Evolutionary conservation across 2,797 vertebrate genomes (phyloP).

Genomic region (Tragelaphus eurycerus): DNA sequence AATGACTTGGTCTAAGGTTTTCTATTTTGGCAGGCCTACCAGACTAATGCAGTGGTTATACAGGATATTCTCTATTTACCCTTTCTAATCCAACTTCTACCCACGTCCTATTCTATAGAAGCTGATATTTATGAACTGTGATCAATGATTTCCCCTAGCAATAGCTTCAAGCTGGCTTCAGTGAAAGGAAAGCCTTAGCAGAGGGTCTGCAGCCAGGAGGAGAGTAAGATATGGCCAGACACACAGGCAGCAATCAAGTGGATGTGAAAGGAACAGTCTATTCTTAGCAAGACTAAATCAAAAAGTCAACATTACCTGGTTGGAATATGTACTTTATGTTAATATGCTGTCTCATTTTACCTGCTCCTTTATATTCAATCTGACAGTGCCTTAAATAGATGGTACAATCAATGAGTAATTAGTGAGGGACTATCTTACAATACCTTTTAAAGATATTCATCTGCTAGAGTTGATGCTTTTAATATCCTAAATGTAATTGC

Average conservation of each 20-base stretch:
- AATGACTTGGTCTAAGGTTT: background rate
- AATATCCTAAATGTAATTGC: slow-evolving; percentile 66
- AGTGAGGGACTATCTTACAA: slow-evolving; percentile 49
- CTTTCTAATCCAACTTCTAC: background rate
- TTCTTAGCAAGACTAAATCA: background rate
- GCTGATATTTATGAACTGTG: background rate
- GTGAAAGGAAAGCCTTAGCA: background rate
- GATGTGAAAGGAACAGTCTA: background rate
- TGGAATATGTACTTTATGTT: background rate
- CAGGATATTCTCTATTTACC: background rate
- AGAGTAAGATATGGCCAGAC: background rate
- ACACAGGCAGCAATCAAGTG: background rate
- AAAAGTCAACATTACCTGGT: background rate
- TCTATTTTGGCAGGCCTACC: background rate
- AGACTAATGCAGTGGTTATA: background rate
- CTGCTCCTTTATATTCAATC: slow-evolving; percentile 34
- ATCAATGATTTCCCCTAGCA: background rate
- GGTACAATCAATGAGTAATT: slow-evolving; percentile 66
- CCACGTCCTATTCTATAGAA: background rate
- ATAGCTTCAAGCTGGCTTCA: background rate
- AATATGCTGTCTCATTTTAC: background rate
- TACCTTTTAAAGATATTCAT: slow-evolving; percentile 60
- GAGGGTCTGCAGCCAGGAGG: background rate
- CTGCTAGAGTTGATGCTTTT: slow-evolving; percentile 59
- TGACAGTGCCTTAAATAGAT: slow-evolving; percentile 46